Evolutionary conservation across 2,113 vertebrate species (phyloP), one percentile per base, ranked within the genome.

Genomic region (Pterocles orientalis): DNA sequence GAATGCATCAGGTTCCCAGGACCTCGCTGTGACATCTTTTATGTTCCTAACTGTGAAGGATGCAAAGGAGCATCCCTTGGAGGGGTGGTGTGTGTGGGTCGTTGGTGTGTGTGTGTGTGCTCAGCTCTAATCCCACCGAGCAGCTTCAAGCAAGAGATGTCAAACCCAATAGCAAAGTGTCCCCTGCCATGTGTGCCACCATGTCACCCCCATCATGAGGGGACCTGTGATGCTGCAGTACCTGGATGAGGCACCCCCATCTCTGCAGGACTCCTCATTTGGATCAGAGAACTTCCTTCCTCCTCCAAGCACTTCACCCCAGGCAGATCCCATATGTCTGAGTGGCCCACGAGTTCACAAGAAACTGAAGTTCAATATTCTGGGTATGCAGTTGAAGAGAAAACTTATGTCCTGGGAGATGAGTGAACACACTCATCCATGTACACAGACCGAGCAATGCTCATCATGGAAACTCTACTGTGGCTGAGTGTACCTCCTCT

Each of bases 171-270:
- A 34, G 83, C 31, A 54, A 65, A 58, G 29, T 23, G 50, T 61
- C 13, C 19, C 29, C 33, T 39, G 18, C 31, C 8, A 8, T 12
- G 1, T 34, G 14, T 65, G 36, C 58, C 65, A 61, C 50, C 10
- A 31, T 2, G 1, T 12, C 23, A 24, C 9, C 7, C 12, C 20
- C 29, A 41, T 41, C 7, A 4, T 16, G 5, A 26, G 10, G 43
- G 39, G 7, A 54, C 31, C 10, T 41, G 28, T 21, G 31, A 21
- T 60, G 39, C 60, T 92, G 54, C 45, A 64, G 48, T 26, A 41
- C 2, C 21, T 72, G 24, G 39, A 14, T 6, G 12, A 81, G 62
- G 43, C 64, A 80, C 45, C 14, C 9, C 5, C 5, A 47, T 15
- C 33, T 64, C 53, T 69, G 54, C 58, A 84, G 39, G 43, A 54